phyloP scores from a whole-genome alignment of 1,140 invertebrate genomes.

The Maniola jurtina region DNA sequence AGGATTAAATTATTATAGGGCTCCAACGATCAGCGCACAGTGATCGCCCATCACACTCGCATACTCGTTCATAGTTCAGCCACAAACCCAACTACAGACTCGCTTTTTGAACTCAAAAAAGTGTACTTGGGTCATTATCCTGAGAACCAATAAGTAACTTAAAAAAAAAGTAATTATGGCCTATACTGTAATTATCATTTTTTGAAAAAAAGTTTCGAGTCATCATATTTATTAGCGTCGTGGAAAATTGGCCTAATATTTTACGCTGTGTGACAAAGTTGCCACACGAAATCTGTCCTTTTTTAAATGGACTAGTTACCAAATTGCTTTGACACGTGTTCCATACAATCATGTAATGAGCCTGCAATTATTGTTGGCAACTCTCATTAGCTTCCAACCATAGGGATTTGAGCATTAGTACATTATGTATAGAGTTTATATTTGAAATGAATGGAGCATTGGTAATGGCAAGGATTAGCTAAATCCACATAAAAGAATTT shows the following conservation, averaged over 20 bases:
- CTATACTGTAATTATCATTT: too few relatives aligned
- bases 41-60: too few relatives aligned
- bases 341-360: constrained; percentile 30
- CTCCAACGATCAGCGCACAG: too few relatives aligned
- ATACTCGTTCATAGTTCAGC: too few relatives aligned
- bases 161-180: too few relatives aligned
- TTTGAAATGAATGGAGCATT: neutral
- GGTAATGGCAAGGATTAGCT: neutral
- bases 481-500: constrained; percentile 6
- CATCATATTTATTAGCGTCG: neutral
- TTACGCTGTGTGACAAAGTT: neutral
- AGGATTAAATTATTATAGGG: too few relatives aligned
- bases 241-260: neutral
- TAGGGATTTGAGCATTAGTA: neutral
- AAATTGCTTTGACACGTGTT: constrained; percentile 16
- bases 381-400: constrained; percentile 14
- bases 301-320: constrained; percentile 1
- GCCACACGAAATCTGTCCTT: neutral
- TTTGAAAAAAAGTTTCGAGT: too few relatives aligned
- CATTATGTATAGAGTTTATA: neutral
- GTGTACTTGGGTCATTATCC: too few relatives aligned
- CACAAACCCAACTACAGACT: too few relatives aligned
- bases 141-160: too few relatives aligned
- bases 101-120: too few relatives aligned
- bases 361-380: constrained; percentile 38